phyloP scores from a whole-genome alignment of 2,797 vertebrate genomes.

The Rallus crepitans region DNA sequence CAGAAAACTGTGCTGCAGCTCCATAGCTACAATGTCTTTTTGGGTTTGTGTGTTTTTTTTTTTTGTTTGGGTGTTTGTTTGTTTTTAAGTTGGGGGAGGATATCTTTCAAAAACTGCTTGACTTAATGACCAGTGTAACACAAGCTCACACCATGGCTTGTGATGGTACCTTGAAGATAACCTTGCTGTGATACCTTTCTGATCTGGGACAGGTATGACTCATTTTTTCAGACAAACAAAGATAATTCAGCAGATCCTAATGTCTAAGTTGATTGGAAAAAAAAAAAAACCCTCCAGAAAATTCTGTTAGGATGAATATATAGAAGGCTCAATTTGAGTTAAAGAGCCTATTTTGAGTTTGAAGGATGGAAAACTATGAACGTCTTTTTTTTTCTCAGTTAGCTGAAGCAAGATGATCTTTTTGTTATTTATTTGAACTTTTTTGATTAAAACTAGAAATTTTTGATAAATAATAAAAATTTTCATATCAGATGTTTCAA shows the following conservation, averaged over 20 bases:
- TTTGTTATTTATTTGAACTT: not conserved
- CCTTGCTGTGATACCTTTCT: not conserved
- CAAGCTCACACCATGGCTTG: not conserved
- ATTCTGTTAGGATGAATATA: not conserved
- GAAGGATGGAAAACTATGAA: not conserved
- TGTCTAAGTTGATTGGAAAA: not conserved
- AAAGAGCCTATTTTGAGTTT: not conserved
- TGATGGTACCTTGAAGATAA: not conserved
- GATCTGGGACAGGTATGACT: not conserved
- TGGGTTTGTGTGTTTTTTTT: no score
- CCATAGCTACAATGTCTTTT: not conserved
- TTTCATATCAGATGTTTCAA: not conserved
- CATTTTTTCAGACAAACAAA: not conserved
- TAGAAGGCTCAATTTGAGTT: not conserved
- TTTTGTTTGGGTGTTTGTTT: no score
- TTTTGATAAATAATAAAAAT: not conserved
- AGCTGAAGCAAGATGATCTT: not conserved
- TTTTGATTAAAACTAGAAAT: not conserved
- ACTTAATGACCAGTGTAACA: not conserved
- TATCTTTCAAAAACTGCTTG: not conserved
- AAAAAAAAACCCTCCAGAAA: not conserved
- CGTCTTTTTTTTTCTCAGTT: not conserved
- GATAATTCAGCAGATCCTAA: not conserved
- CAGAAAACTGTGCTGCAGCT: not conserved
- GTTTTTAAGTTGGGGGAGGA: not conserved